Conservation (phyloP, 2,797 vertebrate genomes). For the Cyclopterus lumpus region DNA sequence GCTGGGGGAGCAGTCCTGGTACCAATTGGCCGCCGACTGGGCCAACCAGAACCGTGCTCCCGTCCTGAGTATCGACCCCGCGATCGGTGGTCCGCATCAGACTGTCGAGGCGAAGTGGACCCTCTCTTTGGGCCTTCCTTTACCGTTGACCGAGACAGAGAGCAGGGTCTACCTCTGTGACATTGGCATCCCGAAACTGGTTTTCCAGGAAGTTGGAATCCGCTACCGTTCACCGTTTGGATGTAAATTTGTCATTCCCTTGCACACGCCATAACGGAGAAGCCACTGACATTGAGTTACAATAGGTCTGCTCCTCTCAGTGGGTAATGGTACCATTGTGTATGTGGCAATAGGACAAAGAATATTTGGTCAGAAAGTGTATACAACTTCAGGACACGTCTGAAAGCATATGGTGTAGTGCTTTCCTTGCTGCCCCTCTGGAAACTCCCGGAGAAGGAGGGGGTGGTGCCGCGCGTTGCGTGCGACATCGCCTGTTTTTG, state of each 20-base stretch:
- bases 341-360: constrained; percentile 7
- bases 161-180: constrained; percentile 93
- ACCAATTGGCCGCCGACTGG: constrained; percentile 91
- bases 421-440: constrained; percentile 4
- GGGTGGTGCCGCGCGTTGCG: constrained; percentile 39
- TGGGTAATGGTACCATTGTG: not conserved
- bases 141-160: constrained; percentile 85
- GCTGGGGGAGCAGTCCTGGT: constrained; percentile 91
- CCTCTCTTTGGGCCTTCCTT: constrained; percentile 88
- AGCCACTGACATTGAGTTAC: not conserved
- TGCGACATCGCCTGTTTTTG: constrained; percentile 65
- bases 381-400: not conserved
- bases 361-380: not conserved
- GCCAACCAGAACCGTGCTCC: constrained; percentile 93
- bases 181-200: constrained; percentile 90
- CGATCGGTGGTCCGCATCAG: constrained; percentile 82
- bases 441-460: constrained; percentile 2
- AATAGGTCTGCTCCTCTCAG: not conserved
- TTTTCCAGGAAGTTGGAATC: constrained; percentile 92
- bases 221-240: constrained; percentile 92
- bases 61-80: constrained; percentile 92
- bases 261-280: constrained; percentile 86
- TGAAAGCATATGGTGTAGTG: constrained; percentile 6
- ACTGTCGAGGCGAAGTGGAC: constrained; percentile 92
- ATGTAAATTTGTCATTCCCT: constrained; percentile 93